Evolutionary conservation across 2,797 vertebrate species (phyloP), one percentile per base, ranked within the genome.

Genomic region (Halcyon leucocephala): DNA sequence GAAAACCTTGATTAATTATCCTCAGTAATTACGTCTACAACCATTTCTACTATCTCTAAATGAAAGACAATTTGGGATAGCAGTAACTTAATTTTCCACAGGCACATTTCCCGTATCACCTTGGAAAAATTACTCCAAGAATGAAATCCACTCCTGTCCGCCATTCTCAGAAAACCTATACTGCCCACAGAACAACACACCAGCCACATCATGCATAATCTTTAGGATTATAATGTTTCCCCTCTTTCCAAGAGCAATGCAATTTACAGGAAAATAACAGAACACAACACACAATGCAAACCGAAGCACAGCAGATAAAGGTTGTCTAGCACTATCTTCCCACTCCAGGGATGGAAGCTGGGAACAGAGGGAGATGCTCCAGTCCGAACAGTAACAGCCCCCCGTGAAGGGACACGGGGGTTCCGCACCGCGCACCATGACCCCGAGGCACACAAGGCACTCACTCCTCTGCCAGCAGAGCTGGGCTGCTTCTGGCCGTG

Each of bases 131-230:
- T 44, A 84, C 25, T 83, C 70, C 83, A 88, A 73, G 88, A 90
- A 96, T 57, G 21, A 94, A 93, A 92, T 39, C 35, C 26, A 67
- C 31, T 93, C 54, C 61, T 48, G 62, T 60, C 60, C 3, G 1
- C 64, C 10, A 0, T 72, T 79, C 82, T 77, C 72, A 73, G 78
- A 89, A 83, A 87, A 72, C 62, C 79, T 64, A 82, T 46, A 87
- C n/a, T 86, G 67, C 69, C 54, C 3, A 2, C 60, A 66, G 74
- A 74, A 86, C 80, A 87, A 74, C 41, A 90, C n/a, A 78, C 61
- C 69, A 86, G 62, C 35, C 69, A n/a, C 57, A 62, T 48, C 71
- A 86, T 90, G 19, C 51, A 67, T 91, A 86, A 95, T 86, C 93
- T 73, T 87, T 11, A 41, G 41, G 13, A 81, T 65, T 90, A 49